These are phyloP conservation scores for Agapornis canus DNA, from an alignment of 2,797 vertebrate species.

Conservation along the genomic window DNA sequence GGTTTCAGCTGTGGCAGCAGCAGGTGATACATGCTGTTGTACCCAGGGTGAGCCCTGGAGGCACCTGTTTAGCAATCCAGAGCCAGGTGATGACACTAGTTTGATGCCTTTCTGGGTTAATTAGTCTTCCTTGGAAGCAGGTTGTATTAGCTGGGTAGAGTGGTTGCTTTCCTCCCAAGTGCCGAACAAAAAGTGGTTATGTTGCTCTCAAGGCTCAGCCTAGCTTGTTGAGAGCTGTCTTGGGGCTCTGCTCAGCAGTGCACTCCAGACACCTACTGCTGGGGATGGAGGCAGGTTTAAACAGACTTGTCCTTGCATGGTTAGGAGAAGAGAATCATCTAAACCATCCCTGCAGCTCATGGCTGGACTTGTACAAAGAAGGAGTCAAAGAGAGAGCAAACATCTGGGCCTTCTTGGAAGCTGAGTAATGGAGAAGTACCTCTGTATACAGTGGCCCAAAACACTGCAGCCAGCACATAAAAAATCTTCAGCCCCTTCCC, in stretches of 20 bases:
- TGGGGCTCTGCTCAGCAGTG: conserved; percentile 4
- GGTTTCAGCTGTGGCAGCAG: neutral
- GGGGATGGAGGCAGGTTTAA: neutral
- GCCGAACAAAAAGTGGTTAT: neutral
- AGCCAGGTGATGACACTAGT: neutral
- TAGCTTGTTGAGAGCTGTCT: neutral
- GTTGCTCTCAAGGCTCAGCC: neutral
- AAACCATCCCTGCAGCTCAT: neutral
- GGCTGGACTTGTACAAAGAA: neutral
- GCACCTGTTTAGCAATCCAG: neutral
- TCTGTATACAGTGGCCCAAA: neutral
- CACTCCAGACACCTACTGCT: conserved; percentile 8
- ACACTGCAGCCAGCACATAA: neutral
- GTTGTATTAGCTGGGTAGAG: neutral
- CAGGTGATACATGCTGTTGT: rapidly evolving
- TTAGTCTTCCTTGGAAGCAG: neutral
- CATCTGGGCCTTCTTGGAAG: neutral
- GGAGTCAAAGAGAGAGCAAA: neutral
- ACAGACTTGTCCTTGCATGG: neutral
- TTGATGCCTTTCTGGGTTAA: neutral
- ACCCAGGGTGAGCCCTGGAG: neutral
- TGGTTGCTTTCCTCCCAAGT: neutral
- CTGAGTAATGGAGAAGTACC: neutral
- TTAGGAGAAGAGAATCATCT: neutral
- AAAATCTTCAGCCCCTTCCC: neutral